These are phyloP conservation scores for Protophormia terraenovae DNA, from an alignment of 2,888 invertebrate genomes.

Conservation along the genomic window DNA sequence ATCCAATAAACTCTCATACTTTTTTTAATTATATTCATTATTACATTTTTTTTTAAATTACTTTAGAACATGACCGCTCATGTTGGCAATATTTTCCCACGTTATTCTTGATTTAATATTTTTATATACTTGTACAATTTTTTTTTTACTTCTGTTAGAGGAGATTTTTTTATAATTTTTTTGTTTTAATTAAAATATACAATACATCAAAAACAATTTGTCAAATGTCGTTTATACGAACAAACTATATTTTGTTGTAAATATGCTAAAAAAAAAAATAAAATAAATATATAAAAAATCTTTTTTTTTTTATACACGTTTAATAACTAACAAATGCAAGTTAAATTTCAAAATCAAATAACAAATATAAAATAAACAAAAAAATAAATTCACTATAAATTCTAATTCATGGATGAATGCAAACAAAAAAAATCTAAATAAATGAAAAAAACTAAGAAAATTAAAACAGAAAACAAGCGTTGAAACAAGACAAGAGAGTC, in stretches of 20 bases:
- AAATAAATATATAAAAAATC: not conserved
- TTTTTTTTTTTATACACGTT: slow-evolving; percentile 28
- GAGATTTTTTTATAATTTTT: not conserved
- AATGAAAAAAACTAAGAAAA: slow-evolving; percentile 48
- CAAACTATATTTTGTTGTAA: slow-evolving; percentile 54
- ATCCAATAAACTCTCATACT: not conserved
- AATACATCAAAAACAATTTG: slow-evolving; percentile 66
- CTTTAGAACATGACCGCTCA: not conserved
- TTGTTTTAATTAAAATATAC: slow-evolving; percentile 66
- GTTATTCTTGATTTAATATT: slow-evolving; percentile 7
- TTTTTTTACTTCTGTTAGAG: not conserved
- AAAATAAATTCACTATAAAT: slow-evolving; percentile 28
- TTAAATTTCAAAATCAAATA: slow-evolving; percentile 24
- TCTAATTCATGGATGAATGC: slow-evolving; percentile 56
- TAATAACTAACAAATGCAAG: slow-evolving; percentile 54
- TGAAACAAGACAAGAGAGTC: slow-evolving; percentile 43
- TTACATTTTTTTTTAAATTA: not conserved
- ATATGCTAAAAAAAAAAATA: slow-evolving; percentile 26
- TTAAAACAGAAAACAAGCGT: slow-evolving; percentile 41
- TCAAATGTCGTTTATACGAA: slow-evolving; percentile 56
- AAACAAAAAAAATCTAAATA: slow-evolving; percentile 28
- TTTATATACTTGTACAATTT: not conserved
- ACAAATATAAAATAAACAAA: not conserved
- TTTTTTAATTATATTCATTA: slow-evolving; percentile 1
- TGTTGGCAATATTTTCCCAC: slow-evolving; percentile 27